Conservation (phyloP, 2,113 vertebrate species). For the Corythoichthys intestinalis region DNA sequence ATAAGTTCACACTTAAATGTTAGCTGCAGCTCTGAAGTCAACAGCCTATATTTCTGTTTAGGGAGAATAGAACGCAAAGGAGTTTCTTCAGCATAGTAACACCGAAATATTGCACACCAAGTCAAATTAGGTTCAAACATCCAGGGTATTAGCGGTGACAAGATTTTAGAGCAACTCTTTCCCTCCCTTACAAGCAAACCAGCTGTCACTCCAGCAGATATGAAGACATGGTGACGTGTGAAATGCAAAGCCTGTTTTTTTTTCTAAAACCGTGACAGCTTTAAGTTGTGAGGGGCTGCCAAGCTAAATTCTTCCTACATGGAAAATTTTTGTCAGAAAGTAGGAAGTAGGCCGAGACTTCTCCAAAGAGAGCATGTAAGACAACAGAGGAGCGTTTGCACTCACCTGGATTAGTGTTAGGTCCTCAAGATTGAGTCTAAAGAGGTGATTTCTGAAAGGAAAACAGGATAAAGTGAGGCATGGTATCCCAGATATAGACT, state of each 20-base stretch:
- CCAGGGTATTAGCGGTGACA: conserved; percentile 13
- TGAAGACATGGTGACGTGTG: conserved; percentile 42
- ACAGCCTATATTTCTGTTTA: conserved; percentile 2
- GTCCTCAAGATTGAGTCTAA: conserved; percentile 85
- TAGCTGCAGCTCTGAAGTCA: neutral
- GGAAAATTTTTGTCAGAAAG: conserved; percentile 14
- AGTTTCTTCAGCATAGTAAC: neutral
- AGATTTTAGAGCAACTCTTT: conserved; percentile 13
- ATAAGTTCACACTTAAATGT: too few relatives aligned
- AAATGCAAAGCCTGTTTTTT: conserved; percentile 44
- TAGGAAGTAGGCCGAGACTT: conserved; percentile 14
- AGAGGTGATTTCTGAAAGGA: conserved; percentile 85
- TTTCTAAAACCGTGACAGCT: conserved; percentile 30
- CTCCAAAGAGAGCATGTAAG: conserved; percentile 1
- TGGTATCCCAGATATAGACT: neutral
- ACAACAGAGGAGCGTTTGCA: conserved; percentile 20
- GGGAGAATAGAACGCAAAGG: neutral
- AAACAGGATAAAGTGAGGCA: conserved; percentile 20
- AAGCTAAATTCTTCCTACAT: neutral
- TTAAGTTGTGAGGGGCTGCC: conserved; percentile 28
- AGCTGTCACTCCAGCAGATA: conserved; percentile 15
- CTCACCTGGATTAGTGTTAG: conserved; percentile 80
- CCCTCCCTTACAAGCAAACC: conserved; percentile 6
- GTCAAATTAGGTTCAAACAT: conserved; percentile 30
- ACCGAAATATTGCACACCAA: conserved; percentile 1